Conservation (phyloP, 2,888 invertebrate genomes). For the Lasioglossum figueresi region DNA sequence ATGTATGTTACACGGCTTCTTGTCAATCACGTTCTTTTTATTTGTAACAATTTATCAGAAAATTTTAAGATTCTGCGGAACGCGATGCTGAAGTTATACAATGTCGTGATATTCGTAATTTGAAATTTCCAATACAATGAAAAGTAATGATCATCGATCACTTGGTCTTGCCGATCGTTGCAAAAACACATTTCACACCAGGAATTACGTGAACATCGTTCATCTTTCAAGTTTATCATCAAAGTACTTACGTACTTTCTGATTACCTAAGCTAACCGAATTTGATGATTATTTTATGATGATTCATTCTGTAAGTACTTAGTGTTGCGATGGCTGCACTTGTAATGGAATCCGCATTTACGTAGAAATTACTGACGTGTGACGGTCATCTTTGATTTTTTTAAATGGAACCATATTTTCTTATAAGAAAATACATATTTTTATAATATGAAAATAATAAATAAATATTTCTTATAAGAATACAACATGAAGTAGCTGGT, state of each 20-base stretch:
- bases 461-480: too few species aligned
- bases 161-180: background rate
- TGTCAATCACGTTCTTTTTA: background rate
- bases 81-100: background rate
- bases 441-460: too few species aligned
- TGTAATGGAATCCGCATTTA: background rate
- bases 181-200: constrained; percentile 10
- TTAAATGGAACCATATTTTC: too few species aligned
- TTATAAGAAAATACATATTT: too few species aligned
- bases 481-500: too few species aligned
- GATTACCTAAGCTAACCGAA: constrained; percentile 31
- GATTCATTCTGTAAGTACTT: background rate
- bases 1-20: background rate
- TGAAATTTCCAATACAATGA: constrained; percentile 5
- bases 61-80: too few species aligned
- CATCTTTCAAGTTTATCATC: constrained; percentile 11
- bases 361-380: background rate
- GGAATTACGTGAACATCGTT: background rate
- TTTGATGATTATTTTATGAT: constrained; percentile 9
- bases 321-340: background rate
- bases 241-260: background rate
- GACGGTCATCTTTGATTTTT: too few species aligned
- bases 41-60: background rate
- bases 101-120: constrained; percentile 5
- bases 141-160: constrained; percentile 33